phyloP scores from a whole-genome alignment of 1,140 invertebrate species.

The Manduca sexta region DNA sequence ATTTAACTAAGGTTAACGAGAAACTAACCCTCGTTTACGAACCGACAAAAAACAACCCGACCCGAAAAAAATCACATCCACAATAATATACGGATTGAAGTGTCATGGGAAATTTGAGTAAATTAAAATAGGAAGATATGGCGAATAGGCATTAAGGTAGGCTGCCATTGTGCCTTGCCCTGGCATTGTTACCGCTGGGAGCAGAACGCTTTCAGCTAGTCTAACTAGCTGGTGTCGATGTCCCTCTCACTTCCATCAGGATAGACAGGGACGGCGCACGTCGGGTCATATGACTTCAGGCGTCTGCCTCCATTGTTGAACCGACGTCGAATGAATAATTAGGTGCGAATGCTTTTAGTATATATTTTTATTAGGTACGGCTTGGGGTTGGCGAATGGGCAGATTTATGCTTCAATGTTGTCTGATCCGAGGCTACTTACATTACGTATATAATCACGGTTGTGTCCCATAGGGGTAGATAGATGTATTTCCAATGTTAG shows the following conservation, averaged over 20 bases:
- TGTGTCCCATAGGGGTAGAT: no score
- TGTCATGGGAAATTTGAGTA: constrained; percentile 72
- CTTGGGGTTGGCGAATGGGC: no score
- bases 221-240: constrained; percentile 53
- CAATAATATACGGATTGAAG: constrained; percentile 15
- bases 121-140: constrained; percentile 71
- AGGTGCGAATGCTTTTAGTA: constrained; percentile 47
- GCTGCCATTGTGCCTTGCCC: constrained; percentile 35
- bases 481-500: no score
- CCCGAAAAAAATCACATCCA: neutral
- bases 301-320: constrained; percentile 34
- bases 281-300: constrained; percentile 36
- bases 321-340: constrained; percentile 59
- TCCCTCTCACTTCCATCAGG: constrained; percentile 23
- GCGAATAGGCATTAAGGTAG: constrained; percentile 55
- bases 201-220: constrained; percentile 36
- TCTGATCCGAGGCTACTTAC: no score
- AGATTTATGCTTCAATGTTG: no score
- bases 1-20: no score
- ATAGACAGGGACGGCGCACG: constrained; percentile 28
- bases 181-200: constrained; percentile 46
- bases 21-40: no score
- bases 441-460: no score
- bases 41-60: no score
- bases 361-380: no score